Evolutionary conservation across 1,140 invertebrate genomes (phyloP).

Genomic region (Caenorhabditis elegans): WBcel235 BX284605.5:10211501-10212000

Average conservation of each 20-base stretch:
- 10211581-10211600: not conserved
- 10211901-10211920: not conserved
- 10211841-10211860: not conserved
- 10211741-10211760: not conserved
- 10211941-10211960: not conserved
- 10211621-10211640: not conserved
- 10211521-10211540: not conserved
- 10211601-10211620: constrained; percentile 12
- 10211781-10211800: constrained; percentile 20
- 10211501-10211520: not conserved
- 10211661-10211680: not conserved
- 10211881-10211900: not conserved
- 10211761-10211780: not conserved
- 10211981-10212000: not conserved
- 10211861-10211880: not conserved
- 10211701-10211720: too few species aligned
- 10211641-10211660: not conserved
- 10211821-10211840: constrained; percentile 2
- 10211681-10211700: not conserved
- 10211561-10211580: not conserved
- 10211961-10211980: not conserved
- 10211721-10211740: not conserved
- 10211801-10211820: constrained; percentile 1
- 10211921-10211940: constrained; percentile 20
- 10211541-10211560: not conserved